Percentiles rank a stretch among this genome's conserved stretches.
These are phyloP conservation scores for Numida meleagris DNA, from an alignment of 2,113 vertebrate species.

Conservation along the genomic window DNA sequence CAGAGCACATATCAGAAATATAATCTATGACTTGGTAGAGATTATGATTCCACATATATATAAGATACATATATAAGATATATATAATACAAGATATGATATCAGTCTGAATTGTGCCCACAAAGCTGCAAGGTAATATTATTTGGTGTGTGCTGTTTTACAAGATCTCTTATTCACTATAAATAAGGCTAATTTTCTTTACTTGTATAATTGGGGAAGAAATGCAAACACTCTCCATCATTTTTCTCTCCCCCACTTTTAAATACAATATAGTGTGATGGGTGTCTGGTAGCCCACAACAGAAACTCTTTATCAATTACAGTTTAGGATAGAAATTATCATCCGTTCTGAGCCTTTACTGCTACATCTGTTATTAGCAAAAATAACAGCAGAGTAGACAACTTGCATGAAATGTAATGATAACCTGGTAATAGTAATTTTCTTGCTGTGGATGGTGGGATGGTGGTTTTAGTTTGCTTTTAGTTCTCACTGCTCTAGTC, in stretches of 20 bases:
- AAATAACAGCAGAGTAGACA: not conserved
- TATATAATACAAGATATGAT: not conserved
- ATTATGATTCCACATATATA: conserved; percentile 34
- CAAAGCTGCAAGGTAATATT: not conserved
- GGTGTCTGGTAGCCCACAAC: not conserved
- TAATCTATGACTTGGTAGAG: not conserved
- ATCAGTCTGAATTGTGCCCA: not conserved
- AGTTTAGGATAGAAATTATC: not conserved
- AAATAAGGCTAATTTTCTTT: not conserved
- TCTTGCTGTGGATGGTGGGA: not conserved
- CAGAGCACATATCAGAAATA: conserved; percentile 30
- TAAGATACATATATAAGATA: too few species aligned
- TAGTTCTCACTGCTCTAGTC: not conserved
- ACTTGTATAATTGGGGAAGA: not conserved
- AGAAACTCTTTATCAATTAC: not conserved
- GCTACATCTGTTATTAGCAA: not conserved
- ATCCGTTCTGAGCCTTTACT: not conserved
- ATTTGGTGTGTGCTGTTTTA: not conserved
- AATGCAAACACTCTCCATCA: not conserved
- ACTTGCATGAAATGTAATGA: not conserved
- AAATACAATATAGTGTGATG: not conserved
- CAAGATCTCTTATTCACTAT: not conserved
- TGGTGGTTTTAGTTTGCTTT: not conserved
- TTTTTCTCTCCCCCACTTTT: not conserved
- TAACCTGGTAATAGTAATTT: not conserved